Evolutionary conservation across 2,888 invertebrate genomes (phyloP), one percentile per base, ranked within the genome.

Genomic region (Hemicrepidius hirtus): DNA sequence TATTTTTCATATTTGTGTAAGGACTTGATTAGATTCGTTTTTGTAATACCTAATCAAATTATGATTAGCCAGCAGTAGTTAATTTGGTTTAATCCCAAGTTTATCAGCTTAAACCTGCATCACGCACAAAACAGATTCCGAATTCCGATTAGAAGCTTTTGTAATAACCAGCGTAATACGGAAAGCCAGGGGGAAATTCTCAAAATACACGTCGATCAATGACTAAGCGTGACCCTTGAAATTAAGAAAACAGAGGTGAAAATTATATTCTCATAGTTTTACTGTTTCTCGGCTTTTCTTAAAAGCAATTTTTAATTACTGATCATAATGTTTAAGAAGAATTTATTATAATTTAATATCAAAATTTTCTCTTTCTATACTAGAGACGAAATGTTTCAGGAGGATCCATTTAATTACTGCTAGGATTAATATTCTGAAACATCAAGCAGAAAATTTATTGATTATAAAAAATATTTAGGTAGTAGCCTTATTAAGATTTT

Each of bases 161-260:
- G 28, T 53, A 53, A 53, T 53, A 53, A 53, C 18, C 13, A 24
- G n/a, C 6, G 13, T 12, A 53, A 28, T 53, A 13, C 53, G 1
- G 53, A 53, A 53, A 53, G 20, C 53, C 28, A 21, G 13, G 28
- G 53, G 7, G 28, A 44, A 53, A 53, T 53, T 53, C 53, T 53
- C 28, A 32, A 53, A 53, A 53, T 53, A 53, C 53, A 24, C 53
- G 13, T 53, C 53, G 53, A 53, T 53, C 28, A 53, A 53, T 53
- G 53, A 28, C 12, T 24, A 53, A 53, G 53, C 24, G 28, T 53
- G 53, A 53, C 53, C 53, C 21, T 53, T 32, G 28, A 32, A 28
- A 32, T 32, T 32, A 53, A 53, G 53, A 53, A 49, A 53, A 53
- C 13, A 21, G 5, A 53, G 53, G 53, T 53, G 28, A 53, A 53